Evolutionary conservation across 2,888 invertebrate species (phyloP), one percentile per base, ranked within the genome.

Genomic region (Dryadula phaetusa): DNA sequence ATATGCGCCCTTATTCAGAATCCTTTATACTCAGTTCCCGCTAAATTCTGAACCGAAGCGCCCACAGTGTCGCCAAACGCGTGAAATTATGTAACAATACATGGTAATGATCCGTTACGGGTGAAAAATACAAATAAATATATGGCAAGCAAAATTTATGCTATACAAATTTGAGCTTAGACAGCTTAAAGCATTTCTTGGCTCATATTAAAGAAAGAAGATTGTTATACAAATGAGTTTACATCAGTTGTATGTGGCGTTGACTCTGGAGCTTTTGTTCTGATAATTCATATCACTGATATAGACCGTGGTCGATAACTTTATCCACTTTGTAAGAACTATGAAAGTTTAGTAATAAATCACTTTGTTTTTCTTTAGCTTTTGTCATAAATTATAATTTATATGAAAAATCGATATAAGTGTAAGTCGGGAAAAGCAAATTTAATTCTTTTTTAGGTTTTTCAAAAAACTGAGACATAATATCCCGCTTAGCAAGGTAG

Each of bases 1-100:
- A 77, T 78, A 71, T 71, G 62, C 72, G 75, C 78, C 79, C 82
- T 81, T 79, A 79, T 80, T 78, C 80, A 81, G 79, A 10, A 52
- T 77, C 81, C 83, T 84, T 85, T 80, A 75, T 70, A 64, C 70
- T 70, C 71, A 81, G 81, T 85, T 85, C 86, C 82, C 81, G 84
- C 83, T 87, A 87, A 89, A 88, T 83, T 86, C 83, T 75, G 82
- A 75, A 77, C 82, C 80, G 81, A 83, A 85, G 82, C 84, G 87
- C 85, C 88, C 85, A 87, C 86, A 88, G 87, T 88, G 87, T 88
- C 88, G 82, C 84, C 87, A 87, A 89, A 88, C 80, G 90, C 90
- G 89, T 91, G 88, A 90, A 91, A 91, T 91, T 89, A 85, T 81
- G 78, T 86, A 87, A 91, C 90, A 91, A 90, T 90, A 81, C 80